Evolutionary conservation across 1,140 invertebrate species (phyloP), one percentile per base, ranked within the genome.

Genomic region (Pentalonia nigronervosa): DNA sequence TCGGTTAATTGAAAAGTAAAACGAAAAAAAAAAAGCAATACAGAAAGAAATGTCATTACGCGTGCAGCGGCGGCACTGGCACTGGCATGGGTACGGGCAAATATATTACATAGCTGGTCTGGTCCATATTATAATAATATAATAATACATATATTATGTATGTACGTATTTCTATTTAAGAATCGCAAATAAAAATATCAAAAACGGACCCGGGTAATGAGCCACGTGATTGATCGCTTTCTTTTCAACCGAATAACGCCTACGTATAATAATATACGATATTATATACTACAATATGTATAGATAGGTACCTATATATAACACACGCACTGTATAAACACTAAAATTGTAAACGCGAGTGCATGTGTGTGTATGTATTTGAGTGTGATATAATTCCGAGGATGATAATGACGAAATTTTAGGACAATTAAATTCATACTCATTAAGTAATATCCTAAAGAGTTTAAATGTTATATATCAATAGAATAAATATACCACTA

Each of bases 1-100:
- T 93, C 81, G 91, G 91, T 93, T 93, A 93, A 93, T 93, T 93
- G 91, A 93, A 93, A 93, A 93, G 91, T 93, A 93, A 86, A 93
- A 93, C 81, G 48, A 30, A 50, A 36, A 92, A 84, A 92, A 60
- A 91, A 81, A 34, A 81, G n/a, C 47, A 83, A 83, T 36, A 92
- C 89, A 81, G 76, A 92, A 83, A 92, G 90, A 81, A 92, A 92
- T 92, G 47, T 48, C 76, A 92, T 92, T 92, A 92, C 36, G 88
- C 88, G 53, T 60, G 90, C 87, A 23, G 87, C 87, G 48, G n/a
- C n/a, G 2, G 47, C 47, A 21, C 36, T 4, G 8, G 25, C 60
- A n/a, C 60, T 0, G 30, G 60, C 50, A 89, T 14, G n/a, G 21
- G 60, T 30, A 76, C 60, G 30, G 30, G 14, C 50, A 53, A 50